phyloP scores from a whole-genome alignment of 2,888 invertebrate genomes.

The Microplitis manilae region DNA sequence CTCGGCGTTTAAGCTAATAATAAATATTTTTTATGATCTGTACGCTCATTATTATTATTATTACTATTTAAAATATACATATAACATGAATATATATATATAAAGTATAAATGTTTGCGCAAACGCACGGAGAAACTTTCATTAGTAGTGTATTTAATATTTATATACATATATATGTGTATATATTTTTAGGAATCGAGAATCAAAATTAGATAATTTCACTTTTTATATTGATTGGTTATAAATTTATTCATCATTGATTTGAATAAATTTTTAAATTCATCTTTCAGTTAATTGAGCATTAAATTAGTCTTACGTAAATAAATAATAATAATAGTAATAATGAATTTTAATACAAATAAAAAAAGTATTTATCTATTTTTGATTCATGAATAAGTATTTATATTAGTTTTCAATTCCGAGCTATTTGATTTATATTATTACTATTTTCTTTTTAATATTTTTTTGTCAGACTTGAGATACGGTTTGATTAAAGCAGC shows the following conservation, averaged over 20 bases:
- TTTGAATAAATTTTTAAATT: background rate
- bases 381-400: background rate
- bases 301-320: background rate
- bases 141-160: background rate
- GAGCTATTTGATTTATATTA: background rate
- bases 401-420: background rate
- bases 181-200: background rate
- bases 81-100: background rate
- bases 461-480: constrained; percentile 38
- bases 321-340: background rate
- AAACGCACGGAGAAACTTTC: background rate
- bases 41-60: background rate
- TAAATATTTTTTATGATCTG: background rate
- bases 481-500: constrained; percentile 33
- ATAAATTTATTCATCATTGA: background rate
- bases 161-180: background rate
- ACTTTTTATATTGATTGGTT: background rate
- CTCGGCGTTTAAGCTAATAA: background rate
- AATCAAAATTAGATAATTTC: background rate
- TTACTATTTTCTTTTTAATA: constrained; percentile 43
- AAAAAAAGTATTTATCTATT: too few species aligned
- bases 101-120: background rate
- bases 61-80: background rate
- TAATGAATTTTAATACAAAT: background rate
- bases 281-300: background rate